Evolutionary conservation across 2,113 vertebrate species (phyloP), one percentile per base, ranked within the genome.

Genomic region (Ammodytes dubius): DNA sequence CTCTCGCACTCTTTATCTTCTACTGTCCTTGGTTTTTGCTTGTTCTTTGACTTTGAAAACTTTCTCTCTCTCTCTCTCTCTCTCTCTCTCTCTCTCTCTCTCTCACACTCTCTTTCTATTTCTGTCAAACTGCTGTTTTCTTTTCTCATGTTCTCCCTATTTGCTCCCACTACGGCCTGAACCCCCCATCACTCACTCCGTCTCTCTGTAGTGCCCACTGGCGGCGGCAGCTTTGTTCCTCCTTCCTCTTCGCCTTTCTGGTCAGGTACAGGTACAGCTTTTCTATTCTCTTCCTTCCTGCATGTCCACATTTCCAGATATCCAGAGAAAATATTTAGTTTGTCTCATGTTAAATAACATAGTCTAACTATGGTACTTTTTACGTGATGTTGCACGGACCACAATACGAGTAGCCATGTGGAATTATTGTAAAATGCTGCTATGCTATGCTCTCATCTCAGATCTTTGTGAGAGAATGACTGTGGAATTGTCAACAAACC

Each of bases 161-260:
- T 79, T 84, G 70, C 91, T 85, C 70, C 88, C 84, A 74, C 87
- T 89, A 90, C 42, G 91, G 94, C 92, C 90, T 84, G 83, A 89
- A 83, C 94, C 93, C 91, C 91, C 95, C 96, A 95, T 93, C 96
- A 91, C 95, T 96, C 89, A 95, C 93, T 95, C 17, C 13, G 47
- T 73, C 76, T 87, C 96, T 97, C 96, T 96, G 95, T 97, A 96
- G 96, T 96, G 94, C 94, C 95, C 96, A 94, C 96, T 95, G 96
- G 96, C 95, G 95, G 96, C 95, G 96, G 95, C 96, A 95, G 96
- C 96, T 99, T 98, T 97, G 95, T 97, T 87, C 97, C 97, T 96
- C 97, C 97, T 92, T 97, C 96, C 89, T 96, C 95, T 82, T 96
- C 96, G 96, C 97, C 97, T 95, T 98, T 98, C 96, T 99, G 97